These are phyloP conservation scores for Drosophila sulfurigaster DNA, from an alignment of 1,140 invertebrate genomes.

Conservation along the genomic window DNA sequence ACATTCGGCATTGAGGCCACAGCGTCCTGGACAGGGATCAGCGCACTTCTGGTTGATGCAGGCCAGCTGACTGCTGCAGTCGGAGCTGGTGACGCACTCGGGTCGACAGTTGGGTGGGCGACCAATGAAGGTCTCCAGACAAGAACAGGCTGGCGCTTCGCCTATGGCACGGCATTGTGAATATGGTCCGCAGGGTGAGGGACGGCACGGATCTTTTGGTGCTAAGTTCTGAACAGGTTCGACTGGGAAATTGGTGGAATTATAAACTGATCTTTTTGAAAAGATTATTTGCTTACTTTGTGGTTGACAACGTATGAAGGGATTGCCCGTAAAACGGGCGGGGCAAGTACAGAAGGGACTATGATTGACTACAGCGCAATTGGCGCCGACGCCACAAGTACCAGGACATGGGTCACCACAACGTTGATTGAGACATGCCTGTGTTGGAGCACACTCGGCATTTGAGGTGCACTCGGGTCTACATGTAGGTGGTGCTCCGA, in stretches of 20 bases:
- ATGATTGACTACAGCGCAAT: slow-evolving; percentile 93
- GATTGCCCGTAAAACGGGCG: slow-evolving; percentile 91
- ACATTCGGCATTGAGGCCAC: slow-evolving; percentile 92
- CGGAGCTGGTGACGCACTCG: slow-evolving; percentile 91
- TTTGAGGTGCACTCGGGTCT: slow-evolving; percentile 91
- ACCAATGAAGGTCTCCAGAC: slow-evolving; percentile 90
- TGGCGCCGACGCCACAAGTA: slow-evolving; percentile 90
- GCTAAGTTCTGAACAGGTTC: slow-evolving; percentile 68
- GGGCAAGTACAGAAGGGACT: slow-evolving; percentile 93
- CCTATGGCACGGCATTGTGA: slow-evolving; percentile 88
- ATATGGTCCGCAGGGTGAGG: slow-evolving; percentile 91
- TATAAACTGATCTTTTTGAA: slow-evolving; percentile 1
- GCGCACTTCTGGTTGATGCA: slow-evolving; percentile 92
- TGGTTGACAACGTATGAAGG: slow-evolving; percentile 89
- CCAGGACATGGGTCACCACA: slow-evolving; percentile 92
- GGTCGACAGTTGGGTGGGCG: slow-evolving; percentile 92
- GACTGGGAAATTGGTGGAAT: slow-evolving; percentile 65
- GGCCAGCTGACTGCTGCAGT: slow-evolving; percentile 90
- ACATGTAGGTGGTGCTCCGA: slow-evolving; percentile 90
- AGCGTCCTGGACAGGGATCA: slow-evolving; percentile 92
- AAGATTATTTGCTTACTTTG: slow-evolving; percentile 69
- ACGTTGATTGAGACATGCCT: slow-evolving; percentile 89
- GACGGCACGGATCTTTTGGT: slow-evolving; percentile 88
- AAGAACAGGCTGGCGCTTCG: slow-evolving; percentile 90
- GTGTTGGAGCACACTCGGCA: slow-evolving; percentile 88